Conservation (phyloP, 1,140 invertebrate species). For the Pseudomyrmex sp. region DNA sequence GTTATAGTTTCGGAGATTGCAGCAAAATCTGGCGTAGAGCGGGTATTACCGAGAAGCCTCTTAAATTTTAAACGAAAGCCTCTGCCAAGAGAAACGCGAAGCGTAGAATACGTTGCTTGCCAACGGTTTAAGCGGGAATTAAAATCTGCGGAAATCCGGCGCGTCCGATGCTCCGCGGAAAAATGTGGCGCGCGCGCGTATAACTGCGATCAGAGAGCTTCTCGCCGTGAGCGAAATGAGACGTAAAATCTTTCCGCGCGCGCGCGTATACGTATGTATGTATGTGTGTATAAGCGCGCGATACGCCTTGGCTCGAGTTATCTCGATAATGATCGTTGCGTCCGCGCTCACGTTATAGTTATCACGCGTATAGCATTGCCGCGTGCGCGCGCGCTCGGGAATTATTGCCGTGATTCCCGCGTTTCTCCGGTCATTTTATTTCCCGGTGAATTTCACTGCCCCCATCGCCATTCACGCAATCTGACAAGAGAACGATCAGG, state of each 20-base stretch:
- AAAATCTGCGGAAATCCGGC: slow-evolving; percentile 52
- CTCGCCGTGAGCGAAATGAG: slow-evolving; percentile 46
- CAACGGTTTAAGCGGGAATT: slow-evolving; percentile 65
- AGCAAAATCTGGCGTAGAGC: slow-evolving; percentile 32
- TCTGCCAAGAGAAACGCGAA: slow-evolving; percentile 36
- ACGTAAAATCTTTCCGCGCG: slow-evolving; percentile 49
- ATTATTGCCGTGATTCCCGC: slow-evolving; percentile 50
- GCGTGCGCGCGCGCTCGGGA: not conserved
- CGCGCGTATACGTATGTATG: no score
- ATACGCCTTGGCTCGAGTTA: slow-evolving; percentile 35
- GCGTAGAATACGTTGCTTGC: slow-evolving; percentile 23
- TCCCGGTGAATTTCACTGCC: slow-evolving; percentile 28
- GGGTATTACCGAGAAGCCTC: slow-evolving; percentile 24
- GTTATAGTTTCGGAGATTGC: slow-evolving; percentile 35
- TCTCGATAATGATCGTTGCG: slow-evolving; percentile 28
- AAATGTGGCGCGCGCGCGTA: not conserved
- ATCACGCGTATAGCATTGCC: slow-evolving; percentile 40
- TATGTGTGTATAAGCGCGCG: not conserved
- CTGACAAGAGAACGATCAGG: slow-evolving; percentile 4
- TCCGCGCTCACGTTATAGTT: slow-evolving; percentile 25
- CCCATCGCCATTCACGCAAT: slow-evolving; percentile 41
- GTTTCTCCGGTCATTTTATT: slow-evolving; percentile 49
- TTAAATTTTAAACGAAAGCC: slow-evolving; percentile 53
- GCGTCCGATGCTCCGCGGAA: not conserved
- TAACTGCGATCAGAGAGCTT: not conserved